Evolutionary conservation across 2,113 vertebrate genomes (phyloP).

Genomic region (Clarias gariepinus): DNA sequence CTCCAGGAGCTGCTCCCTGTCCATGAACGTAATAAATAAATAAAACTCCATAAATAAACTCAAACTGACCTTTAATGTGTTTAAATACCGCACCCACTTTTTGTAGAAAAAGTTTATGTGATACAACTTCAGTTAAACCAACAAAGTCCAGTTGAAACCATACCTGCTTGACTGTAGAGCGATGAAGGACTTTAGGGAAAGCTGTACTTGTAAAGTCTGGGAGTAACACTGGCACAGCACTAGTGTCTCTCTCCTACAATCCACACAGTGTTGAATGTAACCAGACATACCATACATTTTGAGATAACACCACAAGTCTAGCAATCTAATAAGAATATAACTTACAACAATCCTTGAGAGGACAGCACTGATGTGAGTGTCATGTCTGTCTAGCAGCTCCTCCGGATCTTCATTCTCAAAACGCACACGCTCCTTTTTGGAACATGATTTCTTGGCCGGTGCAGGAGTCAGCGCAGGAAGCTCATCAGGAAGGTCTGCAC

Average conservation of each 20-base stretch:
- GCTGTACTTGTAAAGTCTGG: slow-evolving; percentile 80
- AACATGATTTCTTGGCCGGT: slow-evolving; percentile 85
- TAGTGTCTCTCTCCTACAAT: slow-evolving; percentile 87
- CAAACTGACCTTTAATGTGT: background rate
- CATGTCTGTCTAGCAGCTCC: slow-evolving; percentile 78
- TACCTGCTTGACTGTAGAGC: slow-evolving; percentile 82
- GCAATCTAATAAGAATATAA: slow-evolving; percentile 17
- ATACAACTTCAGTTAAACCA: background rate
- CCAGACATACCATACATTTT: background rate
- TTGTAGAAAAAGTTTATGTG: background rate
- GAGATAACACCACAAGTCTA: background rate
- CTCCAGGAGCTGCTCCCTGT: slow-evolving; percentile 57
- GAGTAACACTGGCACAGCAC: slow-evolving; percentile 74
- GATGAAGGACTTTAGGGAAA: slow-evolving; percentile 87
- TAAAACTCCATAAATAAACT: background rate
- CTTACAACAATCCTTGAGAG: slow-evolving; percentile 90
- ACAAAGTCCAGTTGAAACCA: slow-evolving; percentile 14
- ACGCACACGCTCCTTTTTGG: slow-evolving; percentile 69
- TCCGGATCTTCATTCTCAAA: slow-evolving; percentile 83
- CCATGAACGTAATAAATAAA: slow-evolving; percentile 33
- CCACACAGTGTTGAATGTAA: background rate
- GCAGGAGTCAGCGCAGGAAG: slow-evolving; percentile 85
- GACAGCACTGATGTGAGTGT: slow-evolving; percentile 89
- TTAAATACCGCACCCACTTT: background rate
- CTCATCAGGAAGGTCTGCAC: slow-evolving; percentile 82